These are phyloP conservation scores for Falcunculus frontatus DNA, from an alignment of 2,113 vertebrate genomes.

Conservation along the genomic window DNA sequence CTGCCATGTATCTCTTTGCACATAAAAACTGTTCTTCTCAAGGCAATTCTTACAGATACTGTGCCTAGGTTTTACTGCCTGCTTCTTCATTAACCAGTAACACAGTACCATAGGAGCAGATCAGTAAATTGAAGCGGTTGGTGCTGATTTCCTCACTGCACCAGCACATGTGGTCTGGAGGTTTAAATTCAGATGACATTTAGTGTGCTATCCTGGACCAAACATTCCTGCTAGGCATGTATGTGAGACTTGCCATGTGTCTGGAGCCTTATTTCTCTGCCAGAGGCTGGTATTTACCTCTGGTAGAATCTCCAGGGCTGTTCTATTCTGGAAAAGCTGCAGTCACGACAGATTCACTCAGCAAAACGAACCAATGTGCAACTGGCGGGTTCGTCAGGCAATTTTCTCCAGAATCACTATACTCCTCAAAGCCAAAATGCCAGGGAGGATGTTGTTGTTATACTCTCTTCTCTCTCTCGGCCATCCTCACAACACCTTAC, in stretches of 20 bases:
- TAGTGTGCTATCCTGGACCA: not conserved
- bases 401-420: not conserved
- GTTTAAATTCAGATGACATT: not conserved
- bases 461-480: not conserved
- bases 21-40: not conserved
- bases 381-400: not conserved
- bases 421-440: not conserved
- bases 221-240: not conserved
- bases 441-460: not conserved
- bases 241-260: not conserved
- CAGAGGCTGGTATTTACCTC: not conserved
- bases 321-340: not conserved
- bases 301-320: not conserved
- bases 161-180: not conserved
- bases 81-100: not conserved
- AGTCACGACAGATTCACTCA: not conserved
- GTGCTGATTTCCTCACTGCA: not conserved
- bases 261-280: not conserved
- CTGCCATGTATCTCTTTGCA: not conserved
- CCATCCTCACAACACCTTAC: not conserved
- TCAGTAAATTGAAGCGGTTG: not conserved
- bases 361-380: not conserved
- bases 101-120: not conserved
- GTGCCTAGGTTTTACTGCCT: not conserved
- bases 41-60: not conserved